Base-by-base conservation (phyloP, 2,113 vertebrate species). In the Myanophis thanlyinensis region DNA sequence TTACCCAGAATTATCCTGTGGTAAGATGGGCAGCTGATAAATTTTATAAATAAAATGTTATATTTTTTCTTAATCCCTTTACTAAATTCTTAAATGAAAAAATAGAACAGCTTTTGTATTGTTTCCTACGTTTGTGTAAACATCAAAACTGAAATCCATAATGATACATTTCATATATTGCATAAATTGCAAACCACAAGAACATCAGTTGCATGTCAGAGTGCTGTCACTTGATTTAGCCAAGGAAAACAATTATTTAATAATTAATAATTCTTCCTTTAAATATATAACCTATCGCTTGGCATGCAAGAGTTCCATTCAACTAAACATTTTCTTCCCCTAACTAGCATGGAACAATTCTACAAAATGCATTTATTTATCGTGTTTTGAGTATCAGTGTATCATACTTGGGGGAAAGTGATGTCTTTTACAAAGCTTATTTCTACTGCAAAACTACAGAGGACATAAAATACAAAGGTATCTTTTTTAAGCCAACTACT, bases 151-250 rank as follows among this genome's bases (percentile, higher is more conserved):
- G 23, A 62, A 92, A 48, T 20, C 11, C 22, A 20, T n/a, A 11
- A 73, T 5, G 1, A 89, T 62, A 59, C 30, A 62, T 62, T 53
- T 89, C 22, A 89, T 44, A 59, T 89, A 62, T 89, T 62, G 40
- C 62, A 30, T 89, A 47, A 89, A 62, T 89, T 62, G 25, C 7
- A 89, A 62, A 7, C 54, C 54, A 62, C 54, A 90, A 4, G 59
- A 80, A 89, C 5, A 49, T 93, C 44, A 51, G 0, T 3, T 30
- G 86, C 6, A 88, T 52, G 59, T 30, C 15, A 73, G 89, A 62
- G 85, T 44, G 89, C 9, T 40, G 56, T 92, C 59, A 35, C 49
- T 93, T 92, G 40, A 4, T 92, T 93, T 73, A 52, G 90, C 30
- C 8, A 6, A 88, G 8, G 46, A 88, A 88, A 92, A 2, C 2